phyloP scores from a whole-genome alignment of 2,113 vertebrate genomes.

The Colinus virginianus region DNA sequence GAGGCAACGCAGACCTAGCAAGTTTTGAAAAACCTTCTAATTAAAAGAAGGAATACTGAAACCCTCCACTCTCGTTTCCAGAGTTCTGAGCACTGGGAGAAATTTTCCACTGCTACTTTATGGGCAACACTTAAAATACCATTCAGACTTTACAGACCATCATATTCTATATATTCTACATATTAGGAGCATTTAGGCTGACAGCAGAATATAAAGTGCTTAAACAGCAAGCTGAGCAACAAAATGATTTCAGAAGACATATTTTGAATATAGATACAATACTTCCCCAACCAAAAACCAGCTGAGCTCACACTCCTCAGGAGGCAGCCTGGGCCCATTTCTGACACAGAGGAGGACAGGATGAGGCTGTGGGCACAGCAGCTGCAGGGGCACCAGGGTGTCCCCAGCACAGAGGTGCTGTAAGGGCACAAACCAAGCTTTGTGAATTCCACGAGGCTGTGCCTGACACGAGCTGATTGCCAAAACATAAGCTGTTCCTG shows the following conservation, averaged over 20 bases:
- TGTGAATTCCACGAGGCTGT: background rate
- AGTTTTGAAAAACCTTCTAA: background rate
- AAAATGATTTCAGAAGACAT: background rate
- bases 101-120: background rate
- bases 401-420: background rate
- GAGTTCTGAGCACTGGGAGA: background rate
- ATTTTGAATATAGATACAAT: background rate
- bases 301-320: background rate
- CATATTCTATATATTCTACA: background rate
- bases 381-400: rapidly evolving
- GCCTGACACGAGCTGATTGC: background rate
- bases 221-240: background rate
- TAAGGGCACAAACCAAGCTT: background rate
- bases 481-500: background rate
- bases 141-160: background rate
- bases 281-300: background rate
- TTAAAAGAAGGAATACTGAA: background rate
- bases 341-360: background rate
- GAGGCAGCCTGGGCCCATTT: background rate
- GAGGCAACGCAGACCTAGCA: background rate
- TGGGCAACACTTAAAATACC: background rate
- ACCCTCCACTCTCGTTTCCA: background rate
- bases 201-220: background rate
- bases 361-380: background rate
- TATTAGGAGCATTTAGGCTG: rapidly evolving